phyloP scores from a whole-genome alignment of 2,888 invertebrate species.

The Cremastinae sp. region DNA sequence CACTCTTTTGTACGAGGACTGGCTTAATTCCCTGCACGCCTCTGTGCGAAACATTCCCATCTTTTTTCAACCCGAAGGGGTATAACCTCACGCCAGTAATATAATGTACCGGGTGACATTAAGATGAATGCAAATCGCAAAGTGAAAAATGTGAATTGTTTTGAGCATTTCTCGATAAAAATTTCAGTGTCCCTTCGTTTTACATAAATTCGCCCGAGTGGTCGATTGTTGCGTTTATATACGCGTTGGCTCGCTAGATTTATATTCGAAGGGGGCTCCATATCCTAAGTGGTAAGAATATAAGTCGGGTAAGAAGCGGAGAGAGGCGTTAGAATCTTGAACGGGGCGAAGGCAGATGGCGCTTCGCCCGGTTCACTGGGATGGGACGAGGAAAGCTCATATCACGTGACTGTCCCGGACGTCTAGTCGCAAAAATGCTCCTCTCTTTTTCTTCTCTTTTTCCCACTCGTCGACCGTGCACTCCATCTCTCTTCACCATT shows the following conservation, averaged over 20 bases:
- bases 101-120: constrained; percentile 42
- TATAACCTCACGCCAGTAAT: constrained; percentile 49
- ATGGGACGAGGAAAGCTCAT: constrained; percentile 50
- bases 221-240: no score
- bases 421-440: constrained; percentile 28
- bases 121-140: background rate
- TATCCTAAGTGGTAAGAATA: constrained; percentile 29
- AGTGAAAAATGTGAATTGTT: no score
- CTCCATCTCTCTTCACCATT: constrained; percentile 32
- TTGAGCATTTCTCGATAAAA: no score
- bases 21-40: constrained; percentile 44
- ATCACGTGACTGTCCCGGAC: constrained; percentile 47
- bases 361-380: constrained; percentile 14
- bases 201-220: no score
- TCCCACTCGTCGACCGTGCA: constrained; percentile 19
- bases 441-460: background rate
- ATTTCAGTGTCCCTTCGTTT: no score
- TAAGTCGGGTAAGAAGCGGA: constrained; percentile 30
- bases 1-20: constrained; percentile 18
- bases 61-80: constrained; percentile 16
- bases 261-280: constrained; percentile 16
- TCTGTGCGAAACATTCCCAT: constrained; percentile 27
- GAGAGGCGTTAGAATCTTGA: constrained; percentile 27
- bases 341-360: constrained; percentile 28
- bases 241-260: background rate